A percentile compares a stretch with the other conserved stretches of the same genome.
Conservation (phyloP, 1,140 invertebrate genomes). For the Dreissena rostriformis region DNA sequence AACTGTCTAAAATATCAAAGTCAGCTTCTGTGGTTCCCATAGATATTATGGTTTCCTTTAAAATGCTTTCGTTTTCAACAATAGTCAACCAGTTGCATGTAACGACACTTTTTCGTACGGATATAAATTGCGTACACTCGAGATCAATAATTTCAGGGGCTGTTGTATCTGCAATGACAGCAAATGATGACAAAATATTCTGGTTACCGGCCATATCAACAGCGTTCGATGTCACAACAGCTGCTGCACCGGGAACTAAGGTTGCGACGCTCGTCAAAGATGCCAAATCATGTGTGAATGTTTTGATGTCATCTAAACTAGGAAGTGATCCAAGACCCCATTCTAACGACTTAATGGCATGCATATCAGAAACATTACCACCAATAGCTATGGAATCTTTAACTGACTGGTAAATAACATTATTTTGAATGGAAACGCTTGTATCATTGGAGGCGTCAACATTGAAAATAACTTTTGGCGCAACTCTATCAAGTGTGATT, state of each 20-base stretch:
- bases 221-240: slow-evolving; percentile 20
- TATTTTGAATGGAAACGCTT: not conserved
- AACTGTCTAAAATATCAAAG: slow-evolving; percentile 28
- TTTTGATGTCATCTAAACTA: slow-evolving; percentile 22
- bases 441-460: slow-evolving; percentile 24
- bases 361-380: slow-evolving; percentile 46
- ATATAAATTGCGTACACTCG: slow-evolving; percentile 32
- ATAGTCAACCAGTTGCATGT: slow-evolving; percentile 37
- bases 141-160: slow-evolving; percentile 23
- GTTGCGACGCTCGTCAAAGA: slow-evolving; percentile 30
- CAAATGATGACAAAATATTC: slow-evolving; percentile 20
- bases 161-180: slow-evolving; percentile 36
- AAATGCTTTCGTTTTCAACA: slow-evolving; percentile 30
- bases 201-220: slow-evolving; percentile 16
- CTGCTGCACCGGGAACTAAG: slow-evolving; percentile 5
- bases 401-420: slow-evolving; percentile 16
- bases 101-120: slow-evolving; percentile 7
- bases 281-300: slow-evolving; percentile 75
- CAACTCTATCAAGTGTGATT: slow-evolving; percentile 40
- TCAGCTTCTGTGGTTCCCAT: not conserved
- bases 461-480: slow-evolving; percentile 34
- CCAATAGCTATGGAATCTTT: slow-evolving; percentile 26
- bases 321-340: slow-evolving; percentile 52
- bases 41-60: slow-evolving; percentile 11
- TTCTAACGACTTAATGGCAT: not conserved